phyloP scores from a whole-genome alignment of 2,113 vertebrate species.

The Centropristis striata region DNA sequence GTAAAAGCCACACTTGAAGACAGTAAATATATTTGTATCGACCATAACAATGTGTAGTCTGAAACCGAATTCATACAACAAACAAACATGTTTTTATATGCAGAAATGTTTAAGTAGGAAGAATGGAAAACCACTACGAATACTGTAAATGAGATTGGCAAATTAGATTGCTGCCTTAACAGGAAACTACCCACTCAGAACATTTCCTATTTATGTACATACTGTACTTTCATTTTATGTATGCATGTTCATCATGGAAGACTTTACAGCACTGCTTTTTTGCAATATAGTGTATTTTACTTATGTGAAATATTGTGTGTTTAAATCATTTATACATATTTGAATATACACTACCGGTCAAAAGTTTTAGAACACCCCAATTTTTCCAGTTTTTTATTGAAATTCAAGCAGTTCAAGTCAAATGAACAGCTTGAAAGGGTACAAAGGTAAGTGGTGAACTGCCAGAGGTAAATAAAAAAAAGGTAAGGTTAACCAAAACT shows the following conservation, averaged over 20 bases:
- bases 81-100: not conserved
- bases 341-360: no score
- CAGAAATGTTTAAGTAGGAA: not conserved
- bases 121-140: not conserved
- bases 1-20: no score
- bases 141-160: not conserved
- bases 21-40: not conserved
- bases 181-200: not conserved
- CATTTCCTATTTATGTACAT: no score
- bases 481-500: no score
- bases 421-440: no score
- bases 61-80: not conserved
- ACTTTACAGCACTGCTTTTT: not conserved
- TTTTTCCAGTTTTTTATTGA: no score
- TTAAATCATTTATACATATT: no score
- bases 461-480: no score
- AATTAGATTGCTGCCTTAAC: not conserved
- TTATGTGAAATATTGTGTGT: not conserved
- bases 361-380: no score
- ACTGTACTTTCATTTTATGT: not conserved
- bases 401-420: no score
- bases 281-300: not conserved
- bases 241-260: not conserved
- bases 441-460: no score
- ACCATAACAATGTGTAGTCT: not conserved